Evolutionary conservation across 2,113 vertebrate species (phyloP).

Genomic region (Chelonoidis abingdonii): DNA sequence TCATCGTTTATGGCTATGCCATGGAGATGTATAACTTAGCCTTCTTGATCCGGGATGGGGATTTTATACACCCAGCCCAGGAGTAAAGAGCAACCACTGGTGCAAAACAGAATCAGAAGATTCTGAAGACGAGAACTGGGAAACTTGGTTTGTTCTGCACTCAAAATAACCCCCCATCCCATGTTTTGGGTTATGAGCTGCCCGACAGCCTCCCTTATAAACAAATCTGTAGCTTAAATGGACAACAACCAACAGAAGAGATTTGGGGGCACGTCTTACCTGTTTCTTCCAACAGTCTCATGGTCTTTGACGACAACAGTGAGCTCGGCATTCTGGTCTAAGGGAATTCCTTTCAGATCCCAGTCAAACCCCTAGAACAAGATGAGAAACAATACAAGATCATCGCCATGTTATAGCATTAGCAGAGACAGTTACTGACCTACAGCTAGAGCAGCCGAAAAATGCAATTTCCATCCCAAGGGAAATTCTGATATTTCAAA

Average conservation of each 20-base stretch:
- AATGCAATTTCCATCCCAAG: neutral
- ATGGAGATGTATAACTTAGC: neutral
- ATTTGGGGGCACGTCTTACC: slow-evolving; percentile 69
- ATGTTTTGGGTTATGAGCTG: neutral
- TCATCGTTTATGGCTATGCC: neutral
- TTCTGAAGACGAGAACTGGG: neutral
- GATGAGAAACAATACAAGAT: neutral
- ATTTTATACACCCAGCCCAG: no score
- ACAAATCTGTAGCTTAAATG: neutral
- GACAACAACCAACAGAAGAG: neutral
- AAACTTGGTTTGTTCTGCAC: neutral
- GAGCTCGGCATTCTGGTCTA: slow-evolving; percentile 89
- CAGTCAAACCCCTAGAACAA: slow-evolving; percentile 91
- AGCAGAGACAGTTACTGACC: neutral
- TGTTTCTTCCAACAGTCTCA: slow-evolving; percentile 96
- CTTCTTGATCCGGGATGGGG: neutral
- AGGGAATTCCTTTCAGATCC: slow-evolving; percentile 93
- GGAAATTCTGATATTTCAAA: neutral
- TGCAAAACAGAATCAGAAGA: neutral
- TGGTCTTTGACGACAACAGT: slow-evolving; percentile 95
- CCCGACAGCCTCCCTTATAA: neutral
- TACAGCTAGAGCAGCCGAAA: neutral
- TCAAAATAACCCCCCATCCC: no score
- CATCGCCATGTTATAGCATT: rapidly evolving
- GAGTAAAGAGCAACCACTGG: neutral